Base-by-base conservation (phyloP, 2,888 invertebrate species). In the Callyntrura sp. region DNA sequence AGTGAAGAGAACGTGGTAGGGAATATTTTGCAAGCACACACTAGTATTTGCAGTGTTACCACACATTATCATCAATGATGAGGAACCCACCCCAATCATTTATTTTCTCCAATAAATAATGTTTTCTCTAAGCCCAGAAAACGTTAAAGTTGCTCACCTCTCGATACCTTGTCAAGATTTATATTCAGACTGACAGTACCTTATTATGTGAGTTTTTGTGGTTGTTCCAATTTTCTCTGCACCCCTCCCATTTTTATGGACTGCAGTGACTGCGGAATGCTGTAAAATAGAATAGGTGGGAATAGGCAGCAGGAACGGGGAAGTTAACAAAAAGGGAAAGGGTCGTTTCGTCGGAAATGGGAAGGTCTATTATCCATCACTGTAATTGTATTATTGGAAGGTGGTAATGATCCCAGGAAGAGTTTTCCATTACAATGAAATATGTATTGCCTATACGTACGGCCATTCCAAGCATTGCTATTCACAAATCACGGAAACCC, bases 61-160 rank as follows among this genome's bases (percentile, higher is more conserved):
- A 68, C 83, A 48, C 20, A 65, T 65, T 14, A 65, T 35, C 35
- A 28, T 28, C 65, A 65, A 6, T 12, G 25, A 8, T 23, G n/a
- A 14, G 11, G 25, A 70, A 55, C 23, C 88, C 88, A 88, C 73
- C 88, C 88, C 82, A 88, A 28, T 82, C 88, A 88, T 88, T 88
- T 88, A 88, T 88, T 81, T 78, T n/a, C 5, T 14, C 51, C 25
- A 48, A 65, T 65, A 65, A 35, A 28, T 65, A 51, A 51, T 14
- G 51, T 51, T n/a, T 8, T 51, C 51, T 51, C 51, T 14, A 14
- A 51, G n/a, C 51, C 9, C 51, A 51, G 5, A 51, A 12, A 5
- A 51, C 51, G 9, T 1, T 5, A 51, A 12, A 51, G 51, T 51
- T 51, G 2, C 12, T 51, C 51, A 5, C 12, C 14, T 51, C 14